phyloP scores from a whole-genome alignment of 2,888 invertebrate genomes.

The Ommatoiulus sabulosus region DNA sequence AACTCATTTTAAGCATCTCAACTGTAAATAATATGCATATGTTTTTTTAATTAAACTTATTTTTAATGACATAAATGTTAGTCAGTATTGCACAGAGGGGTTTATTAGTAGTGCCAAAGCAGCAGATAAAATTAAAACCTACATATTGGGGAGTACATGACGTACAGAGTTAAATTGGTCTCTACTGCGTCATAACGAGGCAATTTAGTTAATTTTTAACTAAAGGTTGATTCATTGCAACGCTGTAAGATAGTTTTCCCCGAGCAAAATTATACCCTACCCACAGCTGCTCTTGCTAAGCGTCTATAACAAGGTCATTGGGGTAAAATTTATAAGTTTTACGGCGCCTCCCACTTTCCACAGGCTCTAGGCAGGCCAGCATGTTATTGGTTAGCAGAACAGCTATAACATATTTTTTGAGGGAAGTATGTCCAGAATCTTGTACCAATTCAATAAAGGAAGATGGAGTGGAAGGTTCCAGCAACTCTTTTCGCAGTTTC shows the following conservation, averaged over 20 bases:
- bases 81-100: background rate
- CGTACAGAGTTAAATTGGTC: too few relatives aligned
- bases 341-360: background rate
- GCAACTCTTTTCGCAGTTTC: background rate
- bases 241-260: background rate
- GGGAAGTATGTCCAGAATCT: background rate
- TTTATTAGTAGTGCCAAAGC: background rate
- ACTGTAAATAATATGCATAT: too few relatives aligned
- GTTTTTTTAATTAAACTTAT: background rate
- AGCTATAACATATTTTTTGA: background rate
- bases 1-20: too few relatives aligned
- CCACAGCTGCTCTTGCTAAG: background rate
- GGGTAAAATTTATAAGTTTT: background rate
- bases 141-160: too few relatives aligned
- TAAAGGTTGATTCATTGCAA: background rate
- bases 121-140: background rate
- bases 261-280: background rate
- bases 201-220: too few relatives aligned
- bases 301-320: conserved; percentile 12
- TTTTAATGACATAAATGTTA: background rate
- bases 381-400: background rate
- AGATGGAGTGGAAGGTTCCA: background rate
- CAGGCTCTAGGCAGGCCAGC: background rate
- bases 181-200: too few relatives aligned
- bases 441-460: background rate